Conservation (phyloP, 2,113 vertebrate species). For the Bagarius yarrelli region DNA sequence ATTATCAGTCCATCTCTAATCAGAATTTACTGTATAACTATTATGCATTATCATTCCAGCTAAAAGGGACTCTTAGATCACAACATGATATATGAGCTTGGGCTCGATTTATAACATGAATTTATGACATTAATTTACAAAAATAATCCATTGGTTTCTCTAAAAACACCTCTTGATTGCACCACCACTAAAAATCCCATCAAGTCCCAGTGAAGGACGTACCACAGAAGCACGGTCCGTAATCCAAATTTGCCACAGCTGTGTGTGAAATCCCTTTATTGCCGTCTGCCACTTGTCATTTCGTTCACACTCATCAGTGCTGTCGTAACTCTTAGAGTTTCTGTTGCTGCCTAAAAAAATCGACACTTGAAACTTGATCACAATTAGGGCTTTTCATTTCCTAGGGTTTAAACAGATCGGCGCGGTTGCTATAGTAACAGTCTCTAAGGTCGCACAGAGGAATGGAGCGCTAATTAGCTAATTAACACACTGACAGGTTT, state of each 20-base stretch:
- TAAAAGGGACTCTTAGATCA: too few relatives aligned
- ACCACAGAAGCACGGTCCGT: neutral
- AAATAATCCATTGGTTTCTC: neutral
- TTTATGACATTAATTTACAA: too few relatives aligned
- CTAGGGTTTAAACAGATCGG: conserved; percentile 24
- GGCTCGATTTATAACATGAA: too few relatives aligned
- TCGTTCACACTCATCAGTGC: neutral
- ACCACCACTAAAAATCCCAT: neutral
- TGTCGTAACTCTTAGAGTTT: neutral
- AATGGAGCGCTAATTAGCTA: conserved; percentile 43
- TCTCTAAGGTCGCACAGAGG: conserved; percentile 27
- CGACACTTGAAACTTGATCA: conserved; percentile 18
- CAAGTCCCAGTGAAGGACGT: neutral
- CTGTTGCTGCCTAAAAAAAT: neutral
- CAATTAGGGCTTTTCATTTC: conserved; percentile 27
- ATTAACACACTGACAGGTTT: conserved; percentile 41
- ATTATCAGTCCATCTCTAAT: too few relatives aligned
- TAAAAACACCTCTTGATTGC: neutral
- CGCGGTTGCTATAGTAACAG: conserved; percentile 51
- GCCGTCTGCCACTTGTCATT: neutral
- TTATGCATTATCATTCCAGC: too few relatives aligned
- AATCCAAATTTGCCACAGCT: neutral
- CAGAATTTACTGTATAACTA: too few relatives aligned
- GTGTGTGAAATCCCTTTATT: neutral
- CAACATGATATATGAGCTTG: too few relatives aligned